Percentiles rank a stretch among this genome's conserved stretches.
These are phyloP conservation scores for Icerya purchasi DNA, from an alignment of 2,888 invertebrate species.

Conservation along the genomic window DNA sequence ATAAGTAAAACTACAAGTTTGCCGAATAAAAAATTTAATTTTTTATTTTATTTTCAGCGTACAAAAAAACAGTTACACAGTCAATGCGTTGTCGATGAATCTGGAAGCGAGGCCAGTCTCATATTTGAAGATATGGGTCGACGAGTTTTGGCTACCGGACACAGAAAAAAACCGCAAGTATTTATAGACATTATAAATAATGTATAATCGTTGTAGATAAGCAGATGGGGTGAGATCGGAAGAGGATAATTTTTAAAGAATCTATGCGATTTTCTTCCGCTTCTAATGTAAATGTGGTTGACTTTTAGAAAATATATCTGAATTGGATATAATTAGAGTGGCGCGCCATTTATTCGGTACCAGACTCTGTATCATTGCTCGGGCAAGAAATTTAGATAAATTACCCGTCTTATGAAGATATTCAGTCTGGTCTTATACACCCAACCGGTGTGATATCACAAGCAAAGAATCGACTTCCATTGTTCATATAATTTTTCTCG, in stretches of 20 bases:
- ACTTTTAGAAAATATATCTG: conserved; percentile 54
- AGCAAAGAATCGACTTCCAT: too few relatives aligned
- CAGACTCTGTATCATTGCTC: conserved; percentile 62
- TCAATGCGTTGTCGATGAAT: conserved; percentile 98
- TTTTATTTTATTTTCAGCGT: conserved; percentile 39
- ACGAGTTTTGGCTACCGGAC: conserved; percentile 82
- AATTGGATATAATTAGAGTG: conserved; percentile 61
- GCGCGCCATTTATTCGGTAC: conserved; percentile 62
- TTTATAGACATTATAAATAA: conserved; percentile 84
- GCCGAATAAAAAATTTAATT: background rate
- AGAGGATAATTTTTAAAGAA: background rate
- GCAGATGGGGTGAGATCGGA: conserved; percentile 13
- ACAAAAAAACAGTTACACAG: conserved; percentile 93
- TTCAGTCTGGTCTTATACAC: too few relatives aligned
- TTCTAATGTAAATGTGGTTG: too few relatives aligned
- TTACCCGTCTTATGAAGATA: conserved; percentile 54
- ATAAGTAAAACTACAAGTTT: background rate
- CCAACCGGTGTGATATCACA: too few relatives aligned
- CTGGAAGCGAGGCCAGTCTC: conserved; percentile 89
- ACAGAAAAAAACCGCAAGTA: conserved; percentile 67
- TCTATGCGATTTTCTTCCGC: too few relatives aligned
- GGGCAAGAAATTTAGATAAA: conserved; percentile 61
- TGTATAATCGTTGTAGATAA: too few relatives aligned
- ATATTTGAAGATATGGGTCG: conserved; percentile 96
- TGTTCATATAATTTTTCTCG: too few relatives aligned